Base-by-base conservation (phyloP, 1,140 invertebrate genomes). In the Heliconius melpomene region DNA sequence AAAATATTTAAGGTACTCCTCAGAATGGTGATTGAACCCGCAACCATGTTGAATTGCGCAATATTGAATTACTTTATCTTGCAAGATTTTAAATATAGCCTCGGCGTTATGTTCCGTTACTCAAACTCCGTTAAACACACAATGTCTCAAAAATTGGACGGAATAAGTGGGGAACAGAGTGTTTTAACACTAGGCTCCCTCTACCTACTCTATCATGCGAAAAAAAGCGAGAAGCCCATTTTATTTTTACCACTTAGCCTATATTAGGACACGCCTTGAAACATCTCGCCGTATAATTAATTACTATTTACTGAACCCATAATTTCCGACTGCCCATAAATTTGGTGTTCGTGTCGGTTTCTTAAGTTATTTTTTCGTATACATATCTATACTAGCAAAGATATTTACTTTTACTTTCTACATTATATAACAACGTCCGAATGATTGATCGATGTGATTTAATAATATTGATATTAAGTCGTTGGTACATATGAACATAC, bases 241-340 rank as follows among this genome's bases (percentile, higher is more conserved):
- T 46, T 16, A 46, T 46, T 46, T 46, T 46, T 46, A 46, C 13
- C 40, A 1, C 13, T 46, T 81, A 83, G 82, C 74, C 72, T 83
- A 81, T 81, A 79, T 79, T 82, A 75, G 77, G 73, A 16, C 75
- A 81, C 80, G 79, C 81, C 81, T 74, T 72, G 57, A 82, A 78
- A 82, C 80, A 80, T 81, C 82, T 75, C 26, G 50, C 77, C 38
- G 72, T 84, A 84, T 82, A 84, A 84, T 84, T 84, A 82, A 75
- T 75, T 82, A 82, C 81, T 46, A 46, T 46, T 82, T 82, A 82
- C 79, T 46, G 72, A 60, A 38, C 60, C 77, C 73, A 79, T 84
- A 81, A 83, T 81, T 81, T 81, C 23, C 57, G 71, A 79, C 79
- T 60, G 60, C 26, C 57, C 38, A 72, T 80, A 66, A 73, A 80